Conservation (phyloP, 2,888 invertebrate species). For the Drosophila mercatorum region DNA sequence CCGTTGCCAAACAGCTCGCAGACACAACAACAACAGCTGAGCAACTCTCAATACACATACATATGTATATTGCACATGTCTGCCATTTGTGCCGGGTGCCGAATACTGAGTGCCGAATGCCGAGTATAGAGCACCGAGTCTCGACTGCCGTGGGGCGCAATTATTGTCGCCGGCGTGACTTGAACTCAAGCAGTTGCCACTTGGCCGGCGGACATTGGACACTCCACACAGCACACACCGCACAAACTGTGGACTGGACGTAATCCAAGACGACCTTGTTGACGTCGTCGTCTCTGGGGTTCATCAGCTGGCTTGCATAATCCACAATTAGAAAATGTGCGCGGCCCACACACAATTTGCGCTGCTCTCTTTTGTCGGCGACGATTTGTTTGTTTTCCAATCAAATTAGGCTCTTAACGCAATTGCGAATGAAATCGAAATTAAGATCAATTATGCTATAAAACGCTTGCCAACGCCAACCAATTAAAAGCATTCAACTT, state of each 20-base stretch:
- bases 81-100: slow-evolving; percentile 22
- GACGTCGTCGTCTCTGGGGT: slow-evolving; percentile 29
- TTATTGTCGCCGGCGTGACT: slow-evolving; percentile 70
- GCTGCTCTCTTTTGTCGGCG: slow-evolving; percentile 22
- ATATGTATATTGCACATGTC: slow-evolving; percentile 21
- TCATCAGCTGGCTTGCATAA: slow-evolving; percentile 54
- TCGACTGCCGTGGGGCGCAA: slow-evolving; percentile 47
- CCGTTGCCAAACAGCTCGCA: slow-evolving; percentile 22
- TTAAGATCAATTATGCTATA: slow-evolving; percentile 47
- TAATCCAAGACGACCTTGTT: slow-evolving; percentile 64
- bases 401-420: slow-evolving; percentile 73
- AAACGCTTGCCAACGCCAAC: slow-evolving; percentile 53
- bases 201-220: slow-evolving; percentile 40
- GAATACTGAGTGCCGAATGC: neutral
- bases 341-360: slow-evolving; percentile 50
- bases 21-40: slow-evolving; percentile 16
- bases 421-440: slow-evolving; percentile 51
- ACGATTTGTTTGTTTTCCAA: slow-evolving; percentile 60
- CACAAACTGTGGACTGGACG: slow-evolving; percentile 26
- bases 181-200: slow-evolving; percentile 52
- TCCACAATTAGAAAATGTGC: slow-evolving; percentile 34
- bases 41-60: slow-evolving; percentile 19
- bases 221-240: slow-evolving; percentile 15
- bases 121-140: neutral
- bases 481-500: slow-evolving; percentile 69